These are phyloP conservation scores for Micrasema longulum DNA, from an alignment of 1,140 invertebrate genomes.

Conservation along the genomic window DNA sequence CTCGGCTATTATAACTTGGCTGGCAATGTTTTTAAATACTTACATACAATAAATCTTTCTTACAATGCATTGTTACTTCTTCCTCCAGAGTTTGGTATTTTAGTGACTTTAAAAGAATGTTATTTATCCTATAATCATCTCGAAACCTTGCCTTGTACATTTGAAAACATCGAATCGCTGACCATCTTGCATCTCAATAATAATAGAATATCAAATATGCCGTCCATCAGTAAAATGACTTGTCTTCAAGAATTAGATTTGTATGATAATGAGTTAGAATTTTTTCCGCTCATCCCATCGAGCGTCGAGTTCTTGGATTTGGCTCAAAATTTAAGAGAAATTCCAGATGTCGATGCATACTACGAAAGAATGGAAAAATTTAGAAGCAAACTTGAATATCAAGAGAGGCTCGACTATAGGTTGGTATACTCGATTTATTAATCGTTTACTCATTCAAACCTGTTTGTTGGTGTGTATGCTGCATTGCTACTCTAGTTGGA, in stretches of 20 bases:
- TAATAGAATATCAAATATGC: constrained; percentile 32
- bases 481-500: too few relatives aligned
- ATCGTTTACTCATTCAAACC: too few relatives aligned
- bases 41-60: constrained; percentile 27
- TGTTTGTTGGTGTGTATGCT: too few relatives aligned
- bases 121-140: constrained; percentile 39
- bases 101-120: constrained; percentile 32
- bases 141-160: constrained; percentile 5
- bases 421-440: too few relatives aligned
- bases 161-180: constrained; percentile 25
- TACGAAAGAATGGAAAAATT: constrained; percentile 8
- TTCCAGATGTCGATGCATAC: constrained; percentile 35
- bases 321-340: constrained; percentile 35
- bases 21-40: background rate
- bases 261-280: constrained; percentile 40
- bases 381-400: constrained; percentile 14
- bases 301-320: constrained; percentile 31
- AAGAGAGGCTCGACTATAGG: too few relatives aligned
- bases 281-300: background rate
- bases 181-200: constrained; percentile 30
- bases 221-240: constrained; percentile 25
- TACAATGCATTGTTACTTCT: constrained; percentile 15
- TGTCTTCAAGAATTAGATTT: constrained; percentile 40
- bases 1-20: too few relatives aligned
- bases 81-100: constrained; percentile 34